These are phyloP conservation scores for Campaea margaritaria DNA, from an alignment of 2,888 invertebrate genomes.

Conservation along the genomic window DNA sequence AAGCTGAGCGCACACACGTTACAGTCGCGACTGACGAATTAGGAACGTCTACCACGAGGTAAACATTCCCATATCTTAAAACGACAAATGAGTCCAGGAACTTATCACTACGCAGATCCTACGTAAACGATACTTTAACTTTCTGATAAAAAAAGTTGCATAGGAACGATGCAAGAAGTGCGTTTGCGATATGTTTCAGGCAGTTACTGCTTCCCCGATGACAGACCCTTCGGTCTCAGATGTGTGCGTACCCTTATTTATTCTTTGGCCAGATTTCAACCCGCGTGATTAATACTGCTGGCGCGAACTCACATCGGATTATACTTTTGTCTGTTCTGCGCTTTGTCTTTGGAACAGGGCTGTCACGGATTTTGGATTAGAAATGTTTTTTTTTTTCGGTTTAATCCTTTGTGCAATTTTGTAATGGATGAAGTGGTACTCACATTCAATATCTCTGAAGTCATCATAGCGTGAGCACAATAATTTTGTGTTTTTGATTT, in stretches of 20 bases:
- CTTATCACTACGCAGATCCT: no score
- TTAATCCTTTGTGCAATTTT: conserved; percentile 2
- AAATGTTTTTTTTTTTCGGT: conserved; percentile 3
- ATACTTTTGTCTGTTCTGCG: conserved; percentile 60
- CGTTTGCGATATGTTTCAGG: no score
- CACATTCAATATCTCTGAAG: no score
- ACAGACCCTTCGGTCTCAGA: not conserved
- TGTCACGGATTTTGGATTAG: conserved; percentile 29
- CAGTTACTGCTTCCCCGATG: no score
- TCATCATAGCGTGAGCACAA: no score
- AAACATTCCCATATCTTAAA: no score
- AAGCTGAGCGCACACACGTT: conserved; percentile 10
- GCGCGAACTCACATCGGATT: conserved; percentile 69
- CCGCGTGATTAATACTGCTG: conserved; percentile 76
- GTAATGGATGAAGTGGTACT: not conserved
- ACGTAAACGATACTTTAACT: no score
- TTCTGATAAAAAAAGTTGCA: no score
- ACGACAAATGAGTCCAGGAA: no score
- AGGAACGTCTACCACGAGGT: not conserved
- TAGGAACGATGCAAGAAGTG: no score
- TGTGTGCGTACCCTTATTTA: conserved; percentile 47
- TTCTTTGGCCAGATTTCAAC: conserved; percentile 35
- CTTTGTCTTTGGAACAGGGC: conserved; percentile 47
- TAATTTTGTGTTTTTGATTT: no score
- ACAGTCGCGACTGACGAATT: not conserved